Evolutionary conservation across 2,113 vertebrate genomes (phyloP), one percentile per base, ranked within the genome.

Genomic region (Pandion haliaetus): DNA sequence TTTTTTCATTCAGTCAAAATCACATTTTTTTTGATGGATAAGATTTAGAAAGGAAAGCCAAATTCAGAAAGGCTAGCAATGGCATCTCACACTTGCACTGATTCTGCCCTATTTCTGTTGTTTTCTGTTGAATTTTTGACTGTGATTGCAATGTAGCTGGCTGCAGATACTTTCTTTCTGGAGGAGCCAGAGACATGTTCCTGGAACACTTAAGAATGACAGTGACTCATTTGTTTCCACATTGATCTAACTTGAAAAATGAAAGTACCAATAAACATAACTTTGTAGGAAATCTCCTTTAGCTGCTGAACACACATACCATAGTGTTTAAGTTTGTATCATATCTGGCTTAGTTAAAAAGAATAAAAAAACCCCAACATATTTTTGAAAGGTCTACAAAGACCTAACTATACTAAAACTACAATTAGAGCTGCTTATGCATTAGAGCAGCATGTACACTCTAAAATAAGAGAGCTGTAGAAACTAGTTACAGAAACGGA

Each of bases 351-450:
- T 82, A 42, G 15, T 52, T 63, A 23, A 65, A 72, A 79, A 38
- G 12, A 59, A 76, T 2, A 32, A 29, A 17, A 40, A 45, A 25
- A 14, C 2, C 2, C 0, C 14, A 15, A 25, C 8, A 14, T 34
- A 5, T 36, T 71, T 93, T 52, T 84, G 20, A 91, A 71, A 71
- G 20, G 8, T 67, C 10, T 38, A 44, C 47, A 90, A 95, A 74
- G 32, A 59, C 5, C 6, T 25, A n/a, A 31, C 9, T 45, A 77
- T 47, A 52, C 6, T 42, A 36, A 79, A 80, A 66, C 54, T 61
- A 6, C 14, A 72, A 4, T 66, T 58, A 26, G 34, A 82, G 4
- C 7, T 71, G 5, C 5, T 71, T 63, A 40, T 13, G 2, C 67
- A 7, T 55, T 67, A 67, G 21, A 63, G 21, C 11, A 54, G 8